A percentile compares a stretch with the other conserved stretches of the same genome.
phyloP scores from a whole-genome alignment of 2,113 vertebrate species.

The Acrocephalus arundinaceus region DNA sequence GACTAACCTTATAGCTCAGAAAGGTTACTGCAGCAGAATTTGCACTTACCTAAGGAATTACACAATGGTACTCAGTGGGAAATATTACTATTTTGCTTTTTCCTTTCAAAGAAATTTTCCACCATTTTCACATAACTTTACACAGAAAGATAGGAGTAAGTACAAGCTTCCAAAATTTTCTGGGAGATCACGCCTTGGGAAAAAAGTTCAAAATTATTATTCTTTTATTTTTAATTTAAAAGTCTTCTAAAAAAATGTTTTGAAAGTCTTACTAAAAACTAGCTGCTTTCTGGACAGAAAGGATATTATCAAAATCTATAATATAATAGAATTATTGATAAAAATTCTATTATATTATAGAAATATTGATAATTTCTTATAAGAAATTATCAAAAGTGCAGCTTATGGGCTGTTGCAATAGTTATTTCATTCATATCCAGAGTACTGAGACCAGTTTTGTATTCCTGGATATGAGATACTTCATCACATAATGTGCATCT shows the following conservation, averaged over 20 bases:
- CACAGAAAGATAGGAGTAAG: not conserved
- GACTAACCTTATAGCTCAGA: not conserved
- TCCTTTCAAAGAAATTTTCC: not conserved
- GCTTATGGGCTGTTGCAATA: not conserved
- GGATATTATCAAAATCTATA: too few relatives aligned
- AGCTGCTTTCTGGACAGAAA: not conserved
- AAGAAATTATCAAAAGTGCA: not conserved
- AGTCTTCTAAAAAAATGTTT: not conserved
- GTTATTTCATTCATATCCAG: not conserved
- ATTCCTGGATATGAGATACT: not conserved
- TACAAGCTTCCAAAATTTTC: not conserved
- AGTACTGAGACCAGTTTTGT: not conserved
- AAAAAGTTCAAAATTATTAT: not conserved
- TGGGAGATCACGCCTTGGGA: not conserved
- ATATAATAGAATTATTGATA: too few relatives aligned
- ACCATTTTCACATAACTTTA: not conserved
- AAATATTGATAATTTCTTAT: too few relatives aligned
- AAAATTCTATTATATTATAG: too few relatives aligned
- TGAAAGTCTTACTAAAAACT: not conserved
- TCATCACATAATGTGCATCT: fast-evolving
- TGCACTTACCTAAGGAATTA: not conserved
- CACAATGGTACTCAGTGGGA: not conserved
- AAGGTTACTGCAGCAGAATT: not conserved
- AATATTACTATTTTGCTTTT: not conserved
- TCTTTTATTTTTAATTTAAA: not conserved